Evolutionary conservation across 2,888 invertebrate species (phyloP), one percentile per base, ranked within the genome.

Genomic region (Bibio marci): DNA sequence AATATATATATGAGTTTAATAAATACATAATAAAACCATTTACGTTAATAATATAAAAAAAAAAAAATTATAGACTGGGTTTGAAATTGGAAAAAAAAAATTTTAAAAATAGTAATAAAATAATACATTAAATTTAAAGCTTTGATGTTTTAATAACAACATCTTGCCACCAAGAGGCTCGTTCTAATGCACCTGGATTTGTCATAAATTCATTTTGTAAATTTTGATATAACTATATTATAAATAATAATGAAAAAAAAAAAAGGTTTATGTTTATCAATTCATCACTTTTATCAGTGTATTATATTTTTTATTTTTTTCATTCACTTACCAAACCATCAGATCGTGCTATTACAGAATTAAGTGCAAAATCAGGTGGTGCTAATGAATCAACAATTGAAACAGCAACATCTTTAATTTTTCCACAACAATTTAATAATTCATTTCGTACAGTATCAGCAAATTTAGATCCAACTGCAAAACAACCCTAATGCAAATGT

Each of bases 351-450:
- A 92, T 67, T 27, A 82, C 78, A 0, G 91, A 91, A 60, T 88
- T 82, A 12, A 92, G 65, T 27, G 88, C 75, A 56, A 82, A 90
- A 63, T 92, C 92, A 0, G 91, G 81, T 2, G 88, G 88, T 3
- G 91, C 82, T 19, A 92, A 66, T 22, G 80, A 80, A 57, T 94
- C 92, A 3, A 79, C 82, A 3, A 91, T 69, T 2, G 75, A 63
- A 1, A 91, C 74, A 1, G 80, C 69, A 30, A 87, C 80, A 10
- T 71, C 66, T 59, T 81, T 82, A n/a, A 90, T 51, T 13, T 69
- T 66, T 1, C 54, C 56, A 54, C 88, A 90, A 44, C 80, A 59
- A 36, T 69, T 64, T 46, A 86, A 54, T 15, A 88, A 68, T 2
- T 74, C 73, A 15, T 71, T 69, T 34, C 81, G 69, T 19, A 90